Percentiles rank a stretch among this genome's conserved stretches.
phyloP scores from a whole-genome alignment of 1,140 invertebrate genomes.

The Triops cancriformis region DNA sequence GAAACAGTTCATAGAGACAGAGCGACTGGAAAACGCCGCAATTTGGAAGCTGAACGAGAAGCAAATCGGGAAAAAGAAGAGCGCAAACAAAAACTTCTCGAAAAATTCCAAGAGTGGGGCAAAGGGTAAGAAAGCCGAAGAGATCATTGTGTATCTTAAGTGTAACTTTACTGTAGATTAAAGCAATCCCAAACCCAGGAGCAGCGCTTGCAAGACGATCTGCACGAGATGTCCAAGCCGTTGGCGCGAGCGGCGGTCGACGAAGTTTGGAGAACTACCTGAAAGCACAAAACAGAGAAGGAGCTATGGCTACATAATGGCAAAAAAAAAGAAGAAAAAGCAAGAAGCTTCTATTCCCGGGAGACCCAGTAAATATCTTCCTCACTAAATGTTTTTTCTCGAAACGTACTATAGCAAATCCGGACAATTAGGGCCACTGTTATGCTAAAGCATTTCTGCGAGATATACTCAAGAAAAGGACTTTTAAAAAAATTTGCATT shows the following conservation, averaged over 20 bases:
- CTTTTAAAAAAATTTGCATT: too few species aligned
- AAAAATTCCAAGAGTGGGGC: slow-evolving; percentile 78
- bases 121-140: slow-evolving; percentile 56
- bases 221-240: slow-evolving; percentile 82
- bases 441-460: too few species aligned
- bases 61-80: slow-evolving; percentile 55
- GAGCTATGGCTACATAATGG: slow-evolving; percentile 86
- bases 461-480: too few species aligned
- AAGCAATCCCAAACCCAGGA: slow-evolving; percentile 64
- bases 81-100: slow-evolving; percentile 56
- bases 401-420: too few species aligned
- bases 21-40: slow-evolving; percentile 51
- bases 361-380: slow-evolving; percentile 31
- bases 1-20: slow-evolving; percentile 56
- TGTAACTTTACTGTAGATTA: slow-evolving; percentile 37
- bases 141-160: neutral
- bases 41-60: slow-evolving; percentile 55
- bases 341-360: slow-evolving; percentile 40
- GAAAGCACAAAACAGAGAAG: slow-evolving; percentile 66
- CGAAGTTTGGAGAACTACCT: slow-evolving; percentile 65
- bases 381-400: neutral
- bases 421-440: too few species aligned
- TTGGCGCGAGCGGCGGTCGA: slow-evolving; percentile 82
- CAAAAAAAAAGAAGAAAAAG: slow-evolving; percentile 58
- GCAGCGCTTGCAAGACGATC: slow-evolving; percentile 54